Conservation (phyloP, 2,797 vertebrate genomes). For the Notamacropus eugenii region DNA sequence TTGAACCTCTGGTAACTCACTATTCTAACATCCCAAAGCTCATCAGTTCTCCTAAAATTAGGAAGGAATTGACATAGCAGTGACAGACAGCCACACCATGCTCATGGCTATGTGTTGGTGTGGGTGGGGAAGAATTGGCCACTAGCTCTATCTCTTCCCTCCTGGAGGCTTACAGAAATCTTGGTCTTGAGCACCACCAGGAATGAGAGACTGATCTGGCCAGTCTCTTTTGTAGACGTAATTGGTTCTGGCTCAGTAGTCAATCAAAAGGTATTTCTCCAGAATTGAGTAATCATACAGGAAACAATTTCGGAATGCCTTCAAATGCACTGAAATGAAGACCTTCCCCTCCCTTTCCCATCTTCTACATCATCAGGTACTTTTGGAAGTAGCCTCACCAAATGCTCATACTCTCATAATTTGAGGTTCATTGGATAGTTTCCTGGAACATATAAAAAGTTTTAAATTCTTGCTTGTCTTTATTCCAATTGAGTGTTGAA, state of each 20-base stretch:
- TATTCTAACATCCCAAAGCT: too few relatives aligned
- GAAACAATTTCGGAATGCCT: background rate
- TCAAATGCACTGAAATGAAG: too few relatives aligned
- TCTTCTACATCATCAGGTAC: background rate
- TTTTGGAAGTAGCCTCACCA: background rate
- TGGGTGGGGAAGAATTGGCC: too few relatives aligned
- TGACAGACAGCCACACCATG: too few relatives aligned
- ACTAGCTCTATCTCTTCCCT: too few relatives aligned
- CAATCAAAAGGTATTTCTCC: background rate
- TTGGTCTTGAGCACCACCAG: too few relatives aligned
- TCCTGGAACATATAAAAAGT: background rate
- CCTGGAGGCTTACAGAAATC: too few relatives aligned
- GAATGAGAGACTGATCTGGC: background rate
- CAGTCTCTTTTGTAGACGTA: background rate
- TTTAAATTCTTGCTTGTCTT: background rate
- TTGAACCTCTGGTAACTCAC: too few relatives aligned
- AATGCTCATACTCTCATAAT: background rate
- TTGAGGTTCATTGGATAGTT: background rate
- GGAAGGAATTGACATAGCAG: too few relatives aligned
- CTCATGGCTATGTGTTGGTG: too few relatives aligned
- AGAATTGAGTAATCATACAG: background rate
- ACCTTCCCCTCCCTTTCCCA: background rate
- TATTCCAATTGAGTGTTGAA: background rate
- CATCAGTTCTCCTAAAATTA: too few relatives aligned
- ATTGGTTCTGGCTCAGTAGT: background rate